These are phyloP conservation scores for Sinocyclocheilus rhinocerous DNA, from an alignment of 2,113 vertebrate species.

Conservation along the genomic window DNA sequence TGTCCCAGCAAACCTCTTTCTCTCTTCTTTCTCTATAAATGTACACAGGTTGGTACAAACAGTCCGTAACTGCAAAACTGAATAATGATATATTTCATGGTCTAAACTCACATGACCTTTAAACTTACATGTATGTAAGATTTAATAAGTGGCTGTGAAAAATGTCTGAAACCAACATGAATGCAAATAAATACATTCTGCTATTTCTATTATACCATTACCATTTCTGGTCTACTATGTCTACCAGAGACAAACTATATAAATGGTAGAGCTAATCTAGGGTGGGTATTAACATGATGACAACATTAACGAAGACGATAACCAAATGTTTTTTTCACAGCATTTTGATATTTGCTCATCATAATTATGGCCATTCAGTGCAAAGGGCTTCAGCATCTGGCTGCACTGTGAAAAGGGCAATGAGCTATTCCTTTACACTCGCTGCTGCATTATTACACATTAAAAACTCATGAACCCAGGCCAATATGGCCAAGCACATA, in stretches of 20 bases:
- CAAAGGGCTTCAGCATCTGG: conserved; percentile 73
- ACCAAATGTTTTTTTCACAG: conserved; percentile 49
- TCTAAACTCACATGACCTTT: no score
- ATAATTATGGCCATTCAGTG: conserved; percentile 68
- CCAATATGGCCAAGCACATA: conserved; percentile 56
- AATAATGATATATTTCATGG: not conserved
- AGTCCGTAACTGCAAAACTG: not conserved
- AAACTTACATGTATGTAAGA: no score
- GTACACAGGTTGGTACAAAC: no score
- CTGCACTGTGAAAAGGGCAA: conserved; percentile 74
- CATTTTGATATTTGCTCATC: conserved; percentile 67
- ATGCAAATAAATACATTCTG: not conserved
- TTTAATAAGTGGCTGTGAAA: no score
- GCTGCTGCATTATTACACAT: conserved; percentile 67
- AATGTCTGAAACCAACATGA: not conserved
- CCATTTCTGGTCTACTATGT: not conserved
- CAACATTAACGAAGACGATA: conserved; percentile 28
- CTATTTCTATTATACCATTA: not conserved
- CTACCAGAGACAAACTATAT: not conserved
- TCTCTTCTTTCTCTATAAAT: not conserved
- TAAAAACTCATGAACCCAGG: conserved; percentile 72
- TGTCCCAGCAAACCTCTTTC: not conserved
- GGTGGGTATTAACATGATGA: not conserved
- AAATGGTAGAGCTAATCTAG: conserved; percentile 13
- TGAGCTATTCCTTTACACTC: conserved; percentile 69